Evolutionary conservation across 2,888 invertebrate species (phyloP), one percentile per base, ranked within the genome.

Genomic region (Tachina grossa): DNA sequence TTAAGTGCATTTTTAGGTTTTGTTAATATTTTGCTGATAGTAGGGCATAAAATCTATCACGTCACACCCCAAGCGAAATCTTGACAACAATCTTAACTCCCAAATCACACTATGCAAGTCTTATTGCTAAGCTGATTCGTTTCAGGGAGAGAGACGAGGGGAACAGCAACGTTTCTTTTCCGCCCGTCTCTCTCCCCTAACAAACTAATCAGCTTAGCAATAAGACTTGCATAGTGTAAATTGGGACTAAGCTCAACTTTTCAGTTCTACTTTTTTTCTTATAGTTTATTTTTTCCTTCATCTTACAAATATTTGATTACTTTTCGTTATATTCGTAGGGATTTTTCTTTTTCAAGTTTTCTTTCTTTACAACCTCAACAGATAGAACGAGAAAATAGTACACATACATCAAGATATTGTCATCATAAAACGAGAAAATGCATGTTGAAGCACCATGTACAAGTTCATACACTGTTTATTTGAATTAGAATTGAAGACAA

Each of bases 401-500:
- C 47, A 39, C 53, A 53, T 78, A 53, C 45, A 65, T 83, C 71
- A 71, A 83, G 82, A 77, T 71, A 65, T 71, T 83, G 76, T 77
- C 83, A 69, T 69, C 43, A 31, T 16, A 69, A 39, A 47, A 63
- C 61, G 13, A 71, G 31, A 43, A 55, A 77, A 77, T 71, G 61
- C 59, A 66, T 59, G 53, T 55, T 71, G 61, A 39, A 71, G 53
- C 65, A 59, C 76, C 71, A 65, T 63, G 57, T 74, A 72, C 74
- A 80, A 59, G 74, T 74, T 59, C 66, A 81, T 66, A 66, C 53
- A 57, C 59, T 72, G 2, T 63, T 31, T 57, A 47, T 63, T 79
- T 51, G 66, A 66, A 81, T 68, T 77, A 65, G 59, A 72, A 72
- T 53, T 77, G 51, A 71, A 74, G 41, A 83, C 57, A 83, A 85